These are phyloP conservation scores for Chaetophractus vellerosus DNA, from an alignment of 2,797 vertebrate genomes.

Conservation along the genomic window DNA sequence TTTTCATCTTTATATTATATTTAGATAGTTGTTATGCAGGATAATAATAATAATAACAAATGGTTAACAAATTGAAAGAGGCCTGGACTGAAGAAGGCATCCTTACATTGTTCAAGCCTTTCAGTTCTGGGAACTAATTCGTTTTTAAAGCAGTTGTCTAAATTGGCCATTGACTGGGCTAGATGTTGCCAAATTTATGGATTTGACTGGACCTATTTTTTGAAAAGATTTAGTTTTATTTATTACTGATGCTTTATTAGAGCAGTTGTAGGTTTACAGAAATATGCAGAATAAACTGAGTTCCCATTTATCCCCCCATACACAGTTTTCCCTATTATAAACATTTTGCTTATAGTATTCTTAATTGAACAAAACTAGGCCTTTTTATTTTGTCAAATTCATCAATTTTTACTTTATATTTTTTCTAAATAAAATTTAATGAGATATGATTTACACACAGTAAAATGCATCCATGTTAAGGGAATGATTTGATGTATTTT, in stretches of 20 bases:
- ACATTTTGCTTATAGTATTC: not conserved
- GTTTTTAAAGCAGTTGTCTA: not conserved
- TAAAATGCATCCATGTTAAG: not conserved
- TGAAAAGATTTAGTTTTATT: too few species aligned
- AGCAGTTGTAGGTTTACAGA: too few species aligned
- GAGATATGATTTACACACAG: not conserved
- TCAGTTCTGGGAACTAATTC: not conserved
- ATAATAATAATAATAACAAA: not conserved
- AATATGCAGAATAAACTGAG: too few species aligned
- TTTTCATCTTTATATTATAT: slow-evolving; percentile 19
- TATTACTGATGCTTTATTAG: too few species aligned
- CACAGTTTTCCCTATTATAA: too few species aligned
- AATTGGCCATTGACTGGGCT: too few species aligned
- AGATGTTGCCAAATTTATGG: too few species aligned
- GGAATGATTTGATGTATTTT: not conserved
- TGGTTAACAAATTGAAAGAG: slow-evolving; percentile 33
- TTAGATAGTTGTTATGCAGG: slow-evolving; percentile 7
- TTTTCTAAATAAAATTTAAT: slow-evolving; percentile 15
- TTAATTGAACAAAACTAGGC: not conserved
- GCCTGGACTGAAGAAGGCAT: not conserved
- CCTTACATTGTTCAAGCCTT: not conserved
- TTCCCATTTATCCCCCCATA: too few species aligned
- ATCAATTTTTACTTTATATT: not conserved
- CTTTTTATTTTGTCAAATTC: slow-evolving; percentile 3
- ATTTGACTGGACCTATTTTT: too few species aligned